Base-by-base conservation (phyloP, 2,113 vertebrate genomes). In the Crocuta crocuta region DNA sequence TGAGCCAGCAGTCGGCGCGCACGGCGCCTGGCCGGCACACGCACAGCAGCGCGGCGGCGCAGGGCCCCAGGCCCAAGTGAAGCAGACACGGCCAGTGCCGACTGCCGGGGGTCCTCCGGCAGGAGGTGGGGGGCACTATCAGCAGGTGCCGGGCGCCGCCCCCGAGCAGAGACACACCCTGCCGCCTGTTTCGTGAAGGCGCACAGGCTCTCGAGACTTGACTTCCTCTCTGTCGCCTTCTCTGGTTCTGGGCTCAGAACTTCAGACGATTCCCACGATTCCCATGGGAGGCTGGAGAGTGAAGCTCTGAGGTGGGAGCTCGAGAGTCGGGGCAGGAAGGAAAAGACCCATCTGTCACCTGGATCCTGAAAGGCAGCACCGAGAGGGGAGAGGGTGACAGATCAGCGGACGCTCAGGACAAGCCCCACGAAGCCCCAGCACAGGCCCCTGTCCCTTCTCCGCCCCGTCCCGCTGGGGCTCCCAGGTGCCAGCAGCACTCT, bases 1-100 rank as follows among this genome's bases (percentile, higher is more conserved):
- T 99, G 95, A 99, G 99, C 99, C 99, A 99, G 98, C 99, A 99
- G 99, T 99, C 99, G 5, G 99, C 99, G 28, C 93, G 98, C 98
- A 99, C 99, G 0, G 92, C 43, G 21, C 95, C 98, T 0, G 99
- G 99, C 97, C 98, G 98, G 98, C 98, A 99, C 89, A 99, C 98
- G 55, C 98, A 99, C 95, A 99, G 98, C 96, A 99, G 98, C 33
- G 97, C 97, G 0, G 97, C 98, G 8, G 98, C 98, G 66, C 99
- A 99, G 89, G 99, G 94, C 91, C 98, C 99, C 98, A 99, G 98
- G 97, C 98, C 95, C 94, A 33, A 86, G 70, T 10, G 68, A 86
- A 74, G n/a, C 3, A 10, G 94, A 39, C 70, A 76, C 79, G 0
- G 50, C 87, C 5, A 10, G 82, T 4, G 7, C 95, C 91, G 33